Percentiles rank a stretch among this genome's conserved stretches.
Conservation (phyloP, 2,797 vertebrate genomes). For the Bufotes viridis region DNA sequence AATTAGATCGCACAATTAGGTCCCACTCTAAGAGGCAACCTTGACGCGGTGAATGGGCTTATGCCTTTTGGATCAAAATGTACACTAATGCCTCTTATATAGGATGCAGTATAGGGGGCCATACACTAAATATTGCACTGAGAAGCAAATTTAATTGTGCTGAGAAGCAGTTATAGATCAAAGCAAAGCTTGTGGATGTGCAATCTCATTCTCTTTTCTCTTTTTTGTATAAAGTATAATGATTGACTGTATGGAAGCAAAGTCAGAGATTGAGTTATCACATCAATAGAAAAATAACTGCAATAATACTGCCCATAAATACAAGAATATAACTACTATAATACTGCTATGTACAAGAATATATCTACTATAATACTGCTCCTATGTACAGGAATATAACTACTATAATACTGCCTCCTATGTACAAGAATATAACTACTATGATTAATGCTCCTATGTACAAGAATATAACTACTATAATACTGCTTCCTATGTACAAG, state of each 20-base stretch:
- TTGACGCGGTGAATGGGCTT: no score
- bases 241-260: background rate
- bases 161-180: no score
- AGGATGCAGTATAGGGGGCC: no score
- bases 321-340: background rate
- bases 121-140: no score
- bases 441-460: background rate
- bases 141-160: no score
- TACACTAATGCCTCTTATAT: no score
- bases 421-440: constrained; percentile 10
- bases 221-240: background rate
- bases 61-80: no score
- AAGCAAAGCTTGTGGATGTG: no score
- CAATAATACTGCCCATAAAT: background rate
- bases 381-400: background rate
- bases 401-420: constrained; percentile 3
- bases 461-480: constrained; percentile 14
- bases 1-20: no score
- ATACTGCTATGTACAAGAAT: constrained; percentile 1
- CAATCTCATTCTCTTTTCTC: no score
- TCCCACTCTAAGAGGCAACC: no score
- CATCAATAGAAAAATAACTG: background rate
- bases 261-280: no score
- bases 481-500: background rate
- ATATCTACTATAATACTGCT: constrained; percentile 5